A percentile compares a stretch with the other conserved stretches of the same genome.
These are phyloP conservation scores for Melanophora roralis DNA, from an alignment of 2,888 invertebrate species.

Conservation along the genomic window DNA sequence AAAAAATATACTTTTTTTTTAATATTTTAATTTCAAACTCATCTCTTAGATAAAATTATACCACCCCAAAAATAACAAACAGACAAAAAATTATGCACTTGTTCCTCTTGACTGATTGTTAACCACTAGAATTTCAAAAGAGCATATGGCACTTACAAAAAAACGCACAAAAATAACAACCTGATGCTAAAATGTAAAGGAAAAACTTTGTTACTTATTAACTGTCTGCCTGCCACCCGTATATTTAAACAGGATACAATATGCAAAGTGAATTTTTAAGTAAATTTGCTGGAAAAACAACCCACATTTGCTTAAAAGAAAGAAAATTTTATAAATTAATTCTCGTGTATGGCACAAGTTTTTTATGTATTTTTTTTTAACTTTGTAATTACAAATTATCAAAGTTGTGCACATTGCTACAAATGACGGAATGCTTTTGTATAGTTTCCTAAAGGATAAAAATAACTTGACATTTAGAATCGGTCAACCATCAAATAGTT, in stretches of 20 bases:
- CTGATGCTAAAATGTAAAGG: slow-evolving; percentile 35
- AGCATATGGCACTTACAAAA: slow-evolving; percentile 36
- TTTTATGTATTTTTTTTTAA: slow-evolving; percentile 7
- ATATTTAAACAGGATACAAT: slow-evolving; percentile 40
- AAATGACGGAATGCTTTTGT: slow-evolving; percentile 41
- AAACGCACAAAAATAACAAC: slow-evolving; percentile 2
- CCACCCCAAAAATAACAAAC: slow-evolving; percentile 35
- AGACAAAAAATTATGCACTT: slow-evolving; percentile 44
- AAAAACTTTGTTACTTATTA: slow-evolving; percentile 28
- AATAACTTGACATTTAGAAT: slow-evolving; percentile 55
- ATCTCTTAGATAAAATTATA: slow-evolving; percentile 21
- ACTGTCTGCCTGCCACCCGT: slow-evolving; percentile 33
- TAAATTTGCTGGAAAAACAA: slow-evolving; percentile 34
- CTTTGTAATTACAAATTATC: slow-evolving; percentile 46
- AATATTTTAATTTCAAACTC: slow-evolving; percentile 50
- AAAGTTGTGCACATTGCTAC: slow-evolving; percentile 57
- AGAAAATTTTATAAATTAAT: slow-evolving; percentile 2
- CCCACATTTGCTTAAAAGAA: slow-evolving; percentile 37
- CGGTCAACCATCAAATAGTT: slow-evolving; percentile 59
- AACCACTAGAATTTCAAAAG: slow-evolving; percentile 26
- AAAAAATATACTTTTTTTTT: slow-evolving; percentile 10
- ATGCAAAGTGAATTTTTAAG: slow-evolving; percentile 46
- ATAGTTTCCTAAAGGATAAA: neutral
- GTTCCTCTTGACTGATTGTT: slow-evolving; percentile 58
- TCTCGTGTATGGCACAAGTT: slow-evolving; percentile 51